phyloP scores from a whole-genome alignment of 92 coral and sea anemone species.

The Heliopora coerulea region DNA sequence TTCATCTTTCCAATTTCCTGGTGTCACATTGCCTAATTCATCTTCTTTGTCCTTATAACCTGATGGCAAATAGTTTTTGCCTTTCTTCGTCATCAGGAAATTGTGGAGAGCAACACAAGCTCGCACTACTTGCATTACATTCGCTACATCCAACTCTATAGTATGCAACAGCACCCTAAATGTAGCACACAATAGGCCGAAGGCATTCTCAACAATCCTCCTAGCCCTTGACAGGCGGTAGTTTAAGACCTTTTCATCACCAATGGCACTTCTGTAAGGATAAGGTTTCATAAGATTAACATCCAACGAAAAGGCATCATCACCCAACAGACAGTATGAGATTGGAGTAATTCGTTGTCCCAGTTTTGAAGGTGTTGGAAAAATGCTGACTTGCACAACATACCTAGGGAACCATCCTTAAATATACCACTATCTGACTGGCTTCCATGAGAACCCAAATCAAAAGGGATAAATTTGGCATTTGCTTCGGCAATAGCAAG shows the following conservation, averaged over 20 bases:
- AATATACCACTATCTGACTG: slow-evolving; percentile 61
- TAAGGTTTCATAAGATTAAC: slow-evolving; percentile 55
- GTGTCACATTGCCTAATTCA: slow-evolving; percentile 44
- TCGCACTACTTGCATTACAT: slow-evolving; percentile 57
- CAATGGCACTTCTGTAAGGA: slow-evolving; percentile 53
- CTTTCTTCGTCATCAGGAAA: slow-evolving; percentile 59
- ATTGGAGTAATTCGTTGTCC: not conserved
- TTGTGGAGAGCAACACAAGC: slow-evolving; percentile 63
- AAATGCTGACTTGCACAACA: slow-evolving; percentile 40
- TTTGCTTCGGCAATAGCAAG: slow-evolving; percentile 58
- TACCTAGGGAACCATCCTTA: slow-evolving; percentile 47
- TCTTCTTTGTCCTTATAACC: slow-evolving; percentile 51
- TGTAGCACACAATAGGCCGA: slow-evolving; percentile 60
- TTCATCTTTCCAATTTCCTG: slow-evolving; percentile 46
- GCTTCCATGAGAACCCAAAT: slow-evolving; percentile 51
- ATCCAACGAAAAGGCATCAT: slow-evolving; percentile 70
- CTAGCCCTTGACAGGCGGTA: slow-evolving; percentile 49
- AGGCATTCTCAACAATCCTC: slow-evolving; percentile 55
- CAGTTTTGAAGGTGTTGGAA: slow-evolving; percentile 40
- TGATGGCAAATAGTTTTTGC: slow-evolving; percentile 46
- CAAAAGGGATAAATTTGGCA: slow-evolving; percentile 44
- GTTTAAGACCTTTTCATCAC: slow-evolving; percentile 52
- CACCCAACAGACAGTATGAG: slow-evolving; percentile 58
- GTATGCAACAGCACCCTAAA: slow-evolving; percentile 58
- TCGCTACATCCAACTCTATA: slow-evolving; percentile 55